These are phyloP conservation scores for Gila robusta DNA, from an alignment of 2,797 vertebrate species.

Conservation along the genomic window DNA sequence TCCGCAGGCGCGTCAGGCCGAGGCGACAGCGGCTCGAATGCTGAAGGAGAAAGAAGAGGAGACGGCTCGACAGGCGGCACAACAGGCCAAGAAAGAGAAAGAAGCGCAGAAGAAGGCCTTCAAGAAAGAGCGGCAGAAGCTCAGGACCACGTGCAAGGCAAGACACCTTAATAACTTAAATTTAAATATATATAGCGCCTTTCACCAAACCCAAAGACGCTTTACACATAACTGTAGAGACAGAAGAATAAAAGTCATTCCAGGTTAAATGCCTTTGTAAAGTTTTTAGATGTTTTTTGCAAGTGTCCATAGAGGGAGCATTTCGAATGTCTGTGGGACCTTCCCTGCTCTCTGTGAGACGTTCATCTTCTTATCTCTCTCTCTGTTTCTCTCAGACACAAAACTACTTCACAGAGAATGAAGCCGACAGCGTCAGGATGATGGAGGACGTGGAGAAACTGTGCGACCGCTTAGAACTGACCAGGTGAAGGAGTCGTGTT, in stretches of 20 bases:
- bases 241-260: too few relatives aligned
- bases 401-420: slow-evolving; percentile 94
- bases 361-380: background rate
- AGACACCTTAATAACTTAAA: too few relatives aligned
- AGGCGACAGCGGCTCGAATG: slow-evolving; percentile 89
- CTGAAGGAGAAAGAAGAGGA: slow-evolving; percentile 95
- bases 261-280: too few relatives aligned
- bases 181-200: too few relatives aligned
- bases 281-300: too few relatives aligned
- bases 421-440: slow-evolving; percentile 94
- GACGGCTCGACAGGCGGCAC: slow-evolving; percentile 89
- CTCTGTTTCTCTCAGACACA: slow-evolving; percentile 83
- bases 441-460: slow-evolving; percentile 99
- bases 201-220: too few relatives aligned
- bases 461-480: slow-evolving; percentile 93
- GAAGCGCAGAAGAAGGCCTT: slow-evolving; percentile 98
- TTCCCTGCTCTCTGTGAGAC: too few relatives aligned
- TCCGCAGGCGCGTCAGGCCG: slow-evolving; percentile 88
- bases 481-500: slow-evolving; percentile 80
- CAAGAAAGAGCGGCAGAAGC: slow-evolving; percentile 97
- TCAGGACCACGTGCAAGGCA: slow-evolving; percentile 96
- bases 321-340: too few relatives aligned
- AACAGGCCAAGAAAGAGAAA: slow-evolving; percentile 94
- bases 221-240: too few relatives aligned
- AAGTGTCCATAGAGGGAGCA: too few relatives aligned